Conservation (phyloP, 2,888 invertebrate genomes). For the Portevinia maculata region DNA sequence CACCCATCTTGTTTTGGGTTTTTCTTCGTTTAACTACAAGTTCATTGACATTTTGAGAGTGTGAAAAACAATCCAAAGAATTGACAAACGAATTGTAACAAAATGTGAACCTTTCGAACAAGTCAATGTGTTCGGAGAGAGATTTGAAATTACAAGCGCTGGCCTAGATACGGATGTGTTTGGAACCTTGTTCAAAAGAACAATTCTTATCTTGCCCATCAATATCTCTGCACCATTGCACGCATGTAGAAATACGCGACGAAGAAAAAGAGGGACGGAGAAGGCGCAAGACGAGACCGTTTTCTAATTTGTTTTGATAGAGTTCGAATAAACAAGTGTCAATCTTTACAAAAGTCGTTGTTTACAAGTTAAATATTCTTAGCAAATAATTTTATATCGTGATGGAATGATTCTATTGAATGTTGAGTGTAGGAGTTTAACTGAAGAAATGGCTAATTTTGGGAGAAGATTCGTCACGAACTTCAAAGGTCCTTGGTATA, state of each 20-base stretch:
- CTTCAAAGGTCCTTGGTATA: no score
- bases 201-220: slow-evolving; percentile 56
- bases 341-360: slow-evolving; percentile 14
- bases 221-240: slow-evolving; percentile 32
- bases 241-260: slow-evolving; percentile 17
- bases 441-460: neutral
- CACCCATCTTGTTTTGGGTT: neutral
- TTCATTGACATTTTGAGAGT: slow-evolving; percentile 31
- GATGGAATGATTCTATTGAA: neutral
- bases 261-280: neutral
- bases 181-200: slow-evolving; percentile 51
- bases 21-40: neutral
- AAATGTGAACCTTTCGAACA: slow-evolving; percentile 25
- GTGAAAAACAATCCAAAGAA: slow-evolving; percentile 19
- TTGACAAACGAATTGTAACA: slow-evolving; percentile 45
- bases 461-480: no score
- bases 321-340: slow-evolving; percentile 51
- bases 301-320: slow-evolving; percentile 45
- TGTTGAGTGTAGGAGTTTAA: neutral
- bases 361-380: slow-evolving; percentile 18
- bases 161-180: slow-evolving; percentile 49
- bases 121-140: slow-evolving; percentile 12
- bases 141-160: slow-evolving; percentile 44
- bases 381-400: neutral
- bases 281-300: slow-evolving; percentile 4